These are phyloP conservation scores for Falco novaeseelandiae DNA, from an alignment of 2,797 vertebrate species.

Conservation along the genomic window DNA sequence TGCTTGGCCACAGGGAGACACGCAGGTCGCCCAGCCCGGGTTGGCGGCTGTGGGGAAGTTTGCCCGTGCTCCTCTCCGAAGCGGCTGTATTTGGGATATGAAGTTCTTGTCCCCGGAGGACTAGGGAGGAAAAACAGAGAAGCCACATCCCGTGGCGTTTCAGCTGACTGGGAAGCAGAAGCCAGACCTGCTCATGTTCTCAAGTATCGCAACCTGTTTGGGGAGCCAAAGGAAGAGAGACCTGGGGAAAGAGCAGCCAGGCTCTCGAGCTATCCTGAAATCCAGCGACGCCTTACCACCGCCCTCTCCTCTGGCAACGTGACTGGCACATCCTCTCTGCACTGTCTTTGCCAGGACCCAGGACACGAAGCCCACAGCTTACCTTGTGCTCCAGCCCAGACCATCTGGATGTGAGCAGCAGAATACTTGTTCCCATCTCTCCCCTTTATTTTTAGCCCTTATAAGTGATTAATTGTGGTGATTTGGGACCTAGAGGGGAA, in stretches of 20 bases:
- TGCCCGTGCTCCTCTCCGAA: background rate
- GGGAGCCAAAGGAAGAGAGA: background rate
- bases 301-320: background rate
- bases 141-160: constrained; percentile 18
- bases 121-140: background rate
- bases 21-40: background rate
- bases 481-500: background rate
- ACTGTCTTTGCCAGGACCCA: background rate
- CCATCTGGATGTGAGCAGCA: background rate
- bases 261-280: background rate
- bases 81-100: background rate
- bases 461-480: background rate
- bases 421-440: background rate
- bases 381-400: background rate
- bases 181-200: background rate
- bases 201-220: background rate
- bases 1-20: background rate
- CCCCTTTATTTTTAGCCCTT: background rate
- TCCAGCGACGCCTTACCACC: background rate
- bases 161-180: background rate
- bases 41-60: background rate
- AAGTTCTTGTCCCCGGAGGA: background rate
- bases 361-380: background rate
- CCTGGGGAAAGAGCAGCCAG: background rate
- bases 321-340: background rate